These are phyloP conservation scores for Lateolabrax maculatus DNA, from an alignment of 2,797 vertebrate species.

Conservation along the genomic window DNA sequence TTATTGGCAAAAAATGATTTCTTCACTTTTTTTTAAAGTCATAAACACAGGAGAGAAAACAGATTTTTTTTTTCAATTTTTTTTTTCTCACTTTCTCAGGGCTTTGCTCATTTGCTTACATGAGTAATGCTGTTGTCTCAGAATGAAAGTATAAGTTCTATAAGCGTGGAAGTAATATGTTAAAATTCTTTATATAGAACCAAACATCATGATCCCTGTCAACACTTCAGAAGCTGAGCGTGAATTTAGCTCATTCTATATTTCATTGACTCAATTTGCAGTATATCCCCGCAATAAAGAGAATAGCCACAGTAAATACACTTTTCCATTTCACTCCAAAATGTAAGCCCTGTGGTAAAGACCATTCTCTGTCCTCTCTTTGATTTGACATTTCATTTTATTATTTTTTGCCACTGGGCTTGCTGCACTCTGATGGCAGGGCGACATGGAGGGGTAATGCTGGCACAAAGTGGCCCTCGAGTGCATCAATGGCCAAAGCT, in stretches of 20 bases:
- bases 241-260: slow-evolving; percentile 43
- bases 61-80: too few relatives aligned
- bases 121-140: too few relatives aligned
- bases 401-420: slow-evolving; percentile 74
- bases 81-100: too few relatives aligned
- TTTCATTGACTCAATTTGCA: slow-evolving; percentile 68
- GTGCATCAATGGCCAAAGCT: slow-evolving; percentile 72
- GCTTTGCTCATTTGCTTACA: background rate
- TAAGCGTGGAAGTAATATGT: background rate
- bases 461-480: slow-evolving; percentile 80
- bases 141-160: background rate
- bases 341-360: slow-evolving; percentile 69
- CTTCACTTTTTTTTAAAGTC: too few relatives aligned
- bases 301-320: slow-evolving; percentile 70
- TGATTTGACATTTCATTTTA: slow-evolving; percentile 84
- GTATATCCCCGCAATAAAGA: slow-evolving; percentile 52
- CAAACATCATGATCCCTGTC: background rate
- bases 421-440: slow-evolving; percentile 63
- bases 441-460: slow-evolving; percentile 66
- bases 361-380: slow-evolving; percentile 75
- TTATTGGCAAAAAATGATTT: too few relatives aligned
- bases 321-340: slow-evolving; percentile 73
- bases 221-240: background rate
- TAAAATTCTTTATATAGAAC: background rate
- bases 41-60: too few relatives aligned